Base-by-base conservation (phyloP, 2,888 invertebrate species). In the Pandemis cinnamomeana region DNA sequence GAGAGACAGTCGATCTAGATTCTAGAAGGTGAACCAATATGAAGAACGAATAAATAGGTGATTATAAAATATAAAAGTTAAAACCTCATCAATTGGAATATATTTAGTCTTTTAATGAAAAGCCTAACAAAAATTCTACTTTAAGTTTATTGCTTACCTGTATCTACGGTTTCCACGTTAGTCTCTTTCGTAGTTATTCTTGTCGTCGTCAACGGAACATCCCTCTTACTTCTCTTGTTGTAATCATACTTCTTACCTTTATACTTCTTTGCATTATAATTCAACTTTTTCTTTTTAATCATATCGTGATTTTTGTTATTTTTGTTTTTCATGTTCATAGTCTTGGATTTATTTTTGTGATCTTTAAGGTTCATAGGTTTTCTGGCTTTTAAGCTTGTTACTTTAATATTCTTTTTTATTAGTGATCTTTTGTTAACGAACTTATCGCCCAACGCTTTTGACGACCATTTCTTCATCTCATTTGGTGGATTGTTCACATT, bases 151-250 rank as follows among this genome's bases (percentile, higher is more conserved):
- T 46, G 11, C 11, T 67, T 72, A 72, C 71, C 69, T 60, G 13
- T 66, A 1, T 46, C 44, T 58, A 46, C 36, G 42, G 36, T 69
- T 64, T 41, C 15, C 20, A 63, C 6, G 42, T 8, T 55, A 5
- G 63, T 72, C 2, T 36, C 13, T 41, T 15, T 48, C 4, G 6
- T 36, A 8, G 44, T 27, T 7, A 36, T 44, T 10, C 48, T 63
- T 7, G 6, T 51, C 0, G 46, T 13, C 5, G 46, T 48, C 2
- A 36, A 48, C 20, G 20, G 0, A 51, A 60, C 15, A 15, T 73
- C 69, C 8, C 69, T 69, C 15, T 69, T 73, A 60, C 60, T 60
- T 44, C 64, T 64, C 27, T 3, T 48, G 48, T 41, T 41, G 13
- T 51, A 11, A 41, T 53, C 51, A 11, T 41, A 64, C 20, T 53